Conservation (phyloP, 2,888 invertebrate species). For the Aproaerema taeniolella region DNA sequence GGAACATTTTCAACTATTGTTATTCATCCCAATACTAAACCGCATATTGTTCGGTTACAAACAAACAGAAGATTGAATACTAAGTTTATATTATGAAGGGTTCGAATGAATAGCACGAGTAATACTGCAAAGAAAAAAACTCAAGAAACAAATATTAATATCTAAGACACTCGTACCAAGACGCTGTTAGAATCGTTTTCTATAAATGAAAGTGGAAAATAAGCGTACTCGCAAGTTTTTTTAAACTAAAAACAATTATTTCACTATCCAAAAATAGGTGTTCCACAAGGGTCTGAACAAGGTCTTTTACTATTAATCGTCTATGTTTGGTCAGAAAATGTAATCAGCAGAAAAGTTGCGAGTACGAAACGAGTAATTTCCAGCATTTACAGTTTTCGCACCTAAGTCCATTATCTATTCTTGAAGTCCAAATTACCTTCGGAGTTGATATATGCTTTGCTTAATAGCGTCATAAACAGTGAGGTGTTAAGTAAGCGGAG, state of each 20-base stretch:
- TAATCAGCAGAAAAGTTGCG: conserved; percentile 26
- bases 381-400: conserved; percentile 71
- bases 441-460: conserved; percentile 41
- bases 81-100: conserved; percentile 9
- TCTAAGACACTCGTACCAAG: conserved; percentile 73
- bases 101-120: conserved; percentile 23
- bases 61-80: conserved; percentile 13
- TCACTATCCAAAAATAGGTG: too few relatives aligned
- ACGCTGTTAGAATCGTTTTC: conserved; percentile 66
- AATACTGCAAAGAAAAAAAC: conserved; percentile 34
- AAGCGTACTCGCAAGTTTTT: conserved; percentile 43
- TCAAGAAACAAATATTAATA: conserved; percentile 50
- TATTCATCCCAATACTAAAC: conserved; percentile 1
- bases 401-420: conserved; percentile 73
- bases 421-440: conserved; percentile 72
- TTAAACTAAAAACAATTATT: too few relatives aligned
- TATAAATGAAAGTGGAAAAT: conserved; percentile 35
- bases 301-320: too few relatives aligned
- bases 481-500: conserved; percentile 63
- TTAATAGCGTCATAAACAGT: conserved; percentile 34
- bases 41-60: conserved; percentile 7
- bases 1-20: conserved; percentile 10
- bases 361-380: conserved; percentile 29
- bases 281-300: too few relatives aligned
- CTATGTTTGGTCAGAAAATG: too few relatives aligned